A percentile compares a stretch with the other conserved stretches of the same genome.
These are phyloP conservation scores for Ectobius pallidus DNA, from an alignment of 2,888 invertebrate species.

Conservation along the genomic window DNA sequence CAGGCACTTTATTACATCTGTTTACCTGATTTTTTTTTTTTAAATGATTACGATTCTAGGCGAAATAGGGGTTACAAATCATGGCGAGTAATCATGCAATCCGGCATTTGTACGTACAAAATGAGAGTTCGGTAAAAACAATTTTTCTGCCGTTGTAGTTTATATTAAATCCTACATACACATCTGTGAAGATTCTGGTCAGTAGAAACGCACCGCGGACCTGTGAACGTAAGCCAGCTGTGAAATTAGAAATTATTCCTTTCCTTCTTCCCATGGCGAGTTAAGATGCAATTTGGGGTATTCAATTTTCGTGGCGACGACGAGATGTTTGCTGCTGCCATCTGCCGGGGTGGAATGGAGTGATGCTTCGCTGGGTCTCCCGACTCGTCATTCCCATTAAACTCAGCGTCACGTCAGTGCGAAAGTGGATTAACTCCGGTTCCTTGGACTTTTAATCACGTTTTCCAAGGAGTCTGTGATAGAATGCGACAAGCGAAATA, in stretches of 20 bases:
- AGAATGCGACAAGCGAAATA: too few relatives aligned
- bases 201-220: neutral
- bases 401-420: neutral
- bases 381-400: constrained; percentile 21
- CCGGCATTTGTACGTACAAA: too few relatives aligned
- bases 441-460: too few relatives aligned
- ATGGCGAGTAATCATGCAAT: too few relatives aligned
- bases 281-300: constrained; percentile 31
- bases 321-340: constrained; percentile 20
- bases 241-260: constrained; percentile 16
- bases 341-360: constrained; percentile 11
- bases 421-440: neutral
- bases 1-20: too few relatives aligned
- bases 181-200: neutral
- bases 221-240: constrained; percentile 1
- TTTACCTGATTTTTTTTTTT: too few relatives aligned
- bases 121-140: too few relatives aligned
- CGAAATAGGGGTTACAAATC: too few relatives aligned
- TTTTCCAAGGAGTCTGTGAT: too few relatives aligned
- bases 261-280: constrained; percentile 6
- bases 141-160: too few relatives aligned
- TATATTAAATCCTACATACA: too few relatives aligned
- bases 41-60: too few relatives aligned
- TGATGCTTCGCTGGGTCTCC: constrained; percentile 13
- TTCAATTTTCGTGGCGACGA: constrained; percentile 19